phyloP scores from a whole-genome alignment of 2,113 vertebrate species.

The Oncorhynchus kisutch region DNA sequence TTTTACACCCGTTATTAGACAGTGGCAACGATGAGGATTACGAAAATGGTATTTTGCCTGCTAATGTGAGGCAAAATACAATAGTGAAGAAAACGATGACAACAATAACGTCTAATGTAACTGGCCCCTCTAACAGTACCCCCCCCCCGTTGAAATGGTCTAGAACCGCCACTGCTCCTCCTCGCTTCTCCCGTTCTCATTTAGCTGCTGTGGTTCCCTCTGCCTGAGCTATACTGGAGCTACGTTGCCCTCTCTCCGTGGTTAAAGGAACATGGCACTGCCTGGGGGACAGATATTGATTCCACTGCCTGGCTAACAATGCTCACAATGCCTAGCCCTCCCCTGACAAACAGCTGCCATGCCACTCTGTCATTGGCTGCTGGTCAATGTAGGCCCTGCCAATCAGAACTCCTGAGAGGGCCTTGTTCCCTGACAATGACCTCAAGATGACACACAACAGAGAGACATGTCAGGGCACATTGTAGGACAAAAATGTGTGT shows the following conservation, averaged over 20 bases:
- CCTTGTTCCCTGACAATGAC: constrained; percentile 57
- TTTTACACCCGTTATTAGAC: too few species aligned
- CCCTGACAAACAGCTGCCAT: constrained; percentile 84
- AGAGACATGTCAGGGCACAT: constrained; percentile 66
- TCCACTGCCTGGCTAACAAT: constrained; percentile 77
- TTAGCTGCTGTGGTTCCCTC: constrained; percentile 43
- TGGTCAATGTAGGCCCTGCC: constrained; percentile 72
- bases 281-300: constrained; percentile 81
- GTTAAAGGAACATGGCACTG: constrained; percentile 64
- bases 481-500: constrained; percentile 45
- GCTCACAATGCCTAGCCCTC: constrained; percentile 83
- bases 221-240: constrained; percentile 42
- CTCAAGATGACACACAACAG: too few species aligned
- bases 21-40: too few species aligned
- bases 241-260: constrained; percentile 59
- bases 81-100: too few species aligned
- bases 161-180: not conserved
- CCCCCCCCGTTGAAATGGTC: too few species aligned
- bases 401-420: constrained; percentile 66
- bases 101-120: too few species aligned
- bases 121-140: too few species aligned
- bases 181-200: constrained; percentile 31
- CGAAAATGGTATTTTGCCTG: too few species aligned
- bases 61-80: too few species aligned
- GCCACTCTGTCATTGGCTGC: constrained; percentile 69